Conservation (phyloP, 2,113 vertebrate genomes). For the Macquaria ambigua region DNA sequence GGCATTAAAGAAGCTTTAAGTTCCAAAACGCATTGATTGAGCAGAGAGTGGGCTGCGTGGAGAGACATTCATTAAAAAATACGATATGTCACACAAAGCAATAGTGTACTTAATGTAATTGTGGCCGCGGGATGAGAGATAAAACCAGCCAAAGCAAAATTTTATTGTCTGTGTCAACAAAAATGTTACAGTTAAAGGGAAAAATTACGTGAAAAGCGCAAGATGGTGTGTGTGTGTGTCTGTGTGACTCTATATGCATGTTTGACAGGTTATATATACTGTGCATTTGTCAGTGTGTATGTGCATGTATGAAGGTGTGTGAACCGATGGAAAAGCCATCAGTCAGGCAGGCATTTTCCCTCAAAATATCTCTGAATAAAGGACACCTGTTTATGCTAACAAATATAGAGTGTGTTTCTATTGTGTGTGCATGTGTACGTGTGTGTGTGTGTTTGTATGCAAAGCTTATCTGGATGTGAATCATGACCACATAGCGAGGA, state of each 20-base stretch:
- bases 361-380: constrained; percentile 36
- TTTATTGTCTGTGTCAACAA: constrained; percentile 50
- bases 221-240: background rate
- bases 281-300: background rate
- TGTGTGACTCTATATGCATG: background rate
- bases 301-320: background rate
- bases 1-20: constrained; percentile 35
- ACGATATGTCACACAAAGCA: constrained; percentile 44
- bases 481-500: background rate
- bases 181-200: constrained; percentile 38
- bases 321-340: constrained; percentile 11
- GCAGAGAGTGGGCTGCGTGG: background rate
- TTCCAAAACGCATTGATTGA: constrained; percentile 49
- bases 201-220: constrained; percentile 26
- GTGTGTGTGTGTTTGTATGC: background rate
- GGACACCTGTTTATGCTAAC: constrained; percentile 8
- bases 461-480: constrained; percentile 10
- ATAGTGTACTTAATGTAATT: constrained; percentile 54
- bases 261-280: constrained; percentile 16
- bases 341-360: background rate
- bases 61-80: constrained; percentile 34
- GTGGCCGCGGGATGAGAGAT: constrained; percentile 33
- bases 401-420: background rate
- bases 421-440: background rate
- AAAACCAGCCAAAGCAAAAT: constrained; percentile 39